A percentile compares a stretch with the other conserved stretches of the same genome.
Conservation (phyloP, 2,888 invertebrate species). For the Agrilus biguttatus region DNA sequence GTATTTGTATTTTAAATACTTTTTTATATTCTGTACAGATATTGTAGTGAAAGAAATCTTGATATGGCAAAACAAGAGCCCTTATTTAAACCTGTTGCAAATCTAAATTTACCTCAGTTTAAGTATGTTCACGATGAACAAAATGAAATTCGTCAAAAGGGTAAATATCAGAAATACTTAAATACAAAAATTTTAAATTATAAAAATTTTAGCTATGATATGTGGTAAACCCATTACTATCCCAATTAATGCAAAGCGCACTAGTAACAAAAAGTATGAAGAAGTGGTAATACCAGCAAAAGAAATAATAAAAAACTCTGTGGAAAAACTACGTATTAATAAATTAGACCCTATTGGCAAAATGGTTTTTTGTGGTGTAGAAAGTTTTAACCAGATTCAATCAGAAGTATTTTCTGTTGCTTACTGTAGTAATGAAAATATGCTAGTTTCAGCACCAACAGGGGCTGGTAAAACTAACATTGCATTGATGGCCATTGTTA, state of each 20-base stretch:
- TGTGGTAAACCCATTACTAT: slow-evolving; percentile 28
- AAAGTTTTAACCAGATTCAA: slow-evolving; percentile 84
- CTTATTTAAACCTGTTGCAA: background rate
- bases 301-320: slow-evolving; percentile 36
- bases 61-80: background rate
- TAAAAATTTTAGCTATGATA: slow-evolving; percentile 12
- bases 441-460: slow-evolving; percentile 96
- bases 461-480: slow-evolving; percentile 99
- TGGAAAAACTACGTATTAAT: slow-evolving; percentile 32
- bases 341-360: slow-evolving; percentile 60
- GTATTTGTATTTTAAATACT: background rate
- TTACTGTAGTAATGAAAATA: slow-evolving; percentile 91
- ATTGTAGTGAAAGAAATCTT: background rate
- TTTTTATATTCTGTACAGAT: background rate
- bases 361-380: slow-evolving; percentile 77
- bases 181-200: slow-evolving; percentile 1
- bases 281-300: slow-evolving; percentile 74
- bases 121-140: slow-evolving; percentile 12
- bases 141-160: slow-evolving; percentile 32
- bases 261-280: slow-evolving; percentile 62
- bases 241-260: slow-evolving; percentile 64
- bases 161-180: slow-evolving; percentile 60
- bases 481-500: slow-evolving; percentile 82
- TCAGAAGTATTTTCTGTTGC: slow-evolving; percentile 91
- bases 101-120: no score